These are phyloP conservation scores for Enteromius unitaeniatus DNA, from an alignment of 2,797 vertebrate genomes.

Conservation along the genomic window DNA sequence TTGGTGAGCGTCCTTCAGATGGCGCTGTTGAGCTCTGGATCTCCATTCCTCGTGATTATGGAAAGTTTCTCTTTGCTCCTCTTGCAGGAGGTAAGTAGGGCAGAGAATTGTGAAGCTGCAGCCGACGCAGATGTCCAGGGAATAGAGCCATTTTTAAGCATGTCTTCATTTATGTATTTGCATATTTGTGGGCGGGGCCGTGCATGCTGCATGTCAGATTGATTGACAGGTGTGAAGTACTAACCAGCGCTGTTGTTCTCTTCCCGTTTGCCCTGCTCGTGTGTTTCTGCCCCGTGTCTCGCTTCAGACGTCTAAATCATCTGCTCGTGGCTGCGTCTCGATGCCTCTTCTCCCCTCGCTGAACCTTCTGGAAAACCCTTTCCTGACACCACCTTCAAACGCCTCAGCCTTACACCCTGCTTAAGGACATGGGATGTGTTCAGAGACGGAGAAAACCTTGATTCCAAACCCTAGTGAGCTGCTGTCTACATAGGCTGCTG, in stretches of 20 bases:
- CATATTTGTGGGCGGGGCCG: neutral
- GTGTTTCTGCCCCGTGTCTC: slow-evolving; percentile 5
- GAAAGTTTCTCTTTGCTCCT: slow-evolving; percentile 51
- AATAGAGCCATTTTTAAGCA: slow-evolving; percentile 9
- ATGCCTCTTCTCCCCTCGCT: slow-evolving; percentile 56
- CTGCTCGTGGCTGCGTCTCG: slow-evolving; percentile 70
- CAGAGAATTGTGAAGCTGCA: slow-evolving; percentile 61
- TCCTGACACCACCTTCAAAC: neutral
- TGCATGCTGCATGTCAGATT: slow-evolving; percentile 59
- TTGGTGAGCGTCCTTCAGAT: slow-evolving; percentile 20
- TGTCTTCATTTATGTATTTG: neutral
- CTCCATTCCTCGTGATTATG: slow-evolving; percentile 64
- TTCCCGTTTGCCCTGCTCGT: slow-evolving; percentile 37
- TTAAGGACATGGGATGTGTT: slow-evolving; percentile 6
- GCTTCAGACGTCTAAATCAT: slow-evolving; percentile 70
- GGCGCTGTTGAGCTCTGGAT: slow-evolving; percentile 23
- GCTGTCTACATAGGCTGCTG: neutral
- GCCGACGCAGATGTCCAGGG: slow-evolving; percentile 22
- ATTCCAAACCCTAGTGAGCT: neutral
- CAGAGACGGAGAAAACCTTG: neutral
- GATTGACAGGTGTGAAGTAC: slow-evolving; percentile 62
- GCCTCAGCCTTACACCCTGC: neutral
- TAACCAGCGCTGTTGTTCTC: slow-evolving; percentile 77
- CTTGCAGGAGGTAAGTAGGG: slow-evolving; percentile 70
- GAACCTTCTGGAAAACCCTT: slow-evolving; percentile 22